These are phyloP conservation scores for Protophormia terraenovae DNA, from an alignment of 2,888 invertebrate species.

Conservation along the genomic window DNA sequence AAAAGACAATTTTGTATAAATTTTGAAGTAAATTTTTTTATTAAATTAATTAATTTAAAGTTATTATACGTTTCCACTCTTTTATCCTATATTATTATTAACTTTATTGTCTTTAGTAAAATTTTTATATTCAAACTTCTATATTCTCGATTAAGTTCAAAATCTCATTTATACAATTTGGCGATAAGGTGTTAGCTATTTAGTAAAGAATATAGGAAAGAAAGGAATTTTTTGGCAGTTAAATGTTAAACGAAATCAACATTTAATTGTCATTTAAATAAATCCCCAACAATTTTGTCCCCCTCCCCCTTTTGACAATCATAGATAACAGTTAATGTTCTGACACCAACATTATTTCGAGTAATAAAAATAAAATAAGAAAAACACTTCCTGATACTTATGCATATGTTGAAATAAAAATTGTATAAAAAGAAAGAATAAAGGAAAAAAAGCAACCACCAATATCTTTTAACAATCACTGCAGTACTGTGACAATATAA, in stretches of 20 bases:
- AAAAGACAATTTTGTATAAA: too few relatives aligned
- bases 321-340: constrained; percentile 52
- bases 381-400: background rate
- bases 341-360: constrained; percentile 52
- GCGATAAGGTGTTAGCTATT: background rate
- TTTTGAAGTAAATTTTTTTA: too few relatives aligned
- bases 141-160: too few relatives aligned
- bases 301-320: too few relatives aligned
- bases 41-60: too few relatives aligned
- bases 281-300: constrained; percentile 48
- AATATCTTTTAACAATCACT: constrained; percentile 68
- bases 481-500: constrained; percentile 74
- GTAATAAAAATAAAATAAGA: constrained; percentile 31
- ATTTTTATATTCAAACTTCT: too few relatives aligned
- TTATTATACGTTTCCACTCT: too few relatives aligned
- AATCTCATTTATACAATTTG: too few relatives aligned
- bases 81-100: too few relatives aligned
- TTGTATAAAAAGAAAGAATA: background rate
- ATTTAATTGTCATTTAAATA: constrained; percentile 67
- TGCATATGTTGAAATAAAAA: background rate
- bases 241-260: constrained; percentile 47
- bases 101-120: too few relatives aligned
- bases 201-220: background rate
- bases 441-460: background rate
- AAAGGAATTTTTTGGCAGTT: background rate